Evolutionary conservation across 2,797 vertebrate genomes (phyloP).

Genomic region (Enteromius mattozi): DNA sequence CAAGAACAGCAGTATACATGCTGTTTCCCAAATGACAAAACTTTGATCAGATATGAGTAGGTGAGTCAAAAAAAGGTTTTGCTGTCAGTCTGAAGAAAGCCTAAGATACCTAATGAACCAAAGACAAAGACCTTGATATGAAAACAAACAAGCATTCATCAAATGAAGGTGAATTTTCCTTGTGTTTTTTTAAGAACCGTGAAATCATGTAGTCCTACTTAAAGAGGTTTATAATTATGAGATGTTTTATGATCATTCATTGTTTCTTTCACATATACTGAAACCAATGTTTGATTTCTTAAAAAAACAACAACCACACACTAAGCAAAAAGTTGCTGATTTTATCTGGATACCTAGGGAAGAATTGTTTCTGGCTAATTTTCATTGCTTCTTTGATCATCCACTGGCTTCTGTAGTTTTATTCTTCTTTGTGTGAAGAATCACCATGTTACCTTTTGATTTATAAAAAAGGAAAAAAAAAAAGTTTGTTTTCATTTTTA

Average conservation of each 20-base stretch:
- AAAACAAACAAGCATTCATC: neutral
- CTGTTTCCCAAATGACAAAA: neutral
- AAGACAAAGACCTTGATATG: neutral
- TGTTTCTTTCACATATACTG: neutral
- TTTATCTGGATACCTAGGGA: neutral
- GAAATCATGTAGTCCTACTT: neutral
- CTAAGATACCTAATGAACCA: neutral
- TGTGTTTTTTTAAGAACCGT: neutral
- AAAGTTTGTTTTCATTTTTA: neutral
- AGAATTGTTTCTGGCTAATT: neutral
- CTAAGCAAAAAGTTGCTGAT: neutral
- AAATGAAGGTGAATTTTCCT: neutral
- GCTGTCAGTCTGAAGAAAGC: neutral
- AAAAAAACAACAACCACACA: neutral
- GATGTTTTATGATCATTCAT: neutral
- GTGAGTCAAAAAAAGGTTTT: neutral
- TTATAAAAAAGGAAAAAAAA: neutral
- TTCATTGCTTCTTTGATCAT: conserved; percentile 18
- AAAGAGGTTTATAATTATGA: neutral
- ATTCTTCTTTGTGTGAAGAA: conserved; percentile 31
- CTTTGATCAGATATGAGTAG: neutral
- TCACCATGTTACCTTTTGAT: conserved; percentile 32
- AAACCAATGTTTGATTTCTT: conserved; percentile 1
- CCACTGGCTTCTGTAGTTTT: conserved; percentile 1
- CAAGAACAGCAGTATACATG: neutral